phyloP scores from a whole-genome alignment of 2,797 vertebrate genomes.

The Peromyscus nudipes region DNA sequence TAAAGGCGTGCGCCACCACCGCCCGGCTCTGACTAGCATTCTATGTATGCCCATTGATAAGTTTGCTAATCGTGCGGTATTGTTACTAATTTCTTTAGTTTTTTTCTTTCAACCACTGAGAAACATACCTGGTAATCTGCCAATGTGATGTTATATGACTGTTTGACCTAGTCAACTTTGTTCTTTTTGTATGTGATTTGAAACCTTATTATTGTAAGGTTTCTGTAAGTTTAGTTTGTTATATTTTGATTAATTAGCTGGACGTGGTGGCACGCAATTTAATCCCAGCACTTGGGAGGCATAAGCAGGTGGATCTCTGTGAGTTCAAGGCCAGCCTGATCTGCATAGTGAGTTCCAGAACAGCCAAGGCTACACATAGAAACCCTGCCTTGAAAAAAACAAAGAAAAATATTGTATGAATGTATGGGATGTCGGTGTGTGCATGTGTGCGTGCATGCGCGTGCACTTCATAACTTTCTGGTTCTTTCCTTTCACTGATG shows the following conservation, averaged over 20 bases:
- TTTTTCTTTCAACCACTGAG: slow-evolving; percentile 39
- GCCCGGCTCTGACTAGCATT: neutral
- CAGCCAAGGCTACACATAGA: neutral
- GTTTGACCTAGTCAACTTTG: neutral
- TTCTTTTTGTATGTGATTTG: neutral
- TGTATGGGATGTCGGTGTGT: neutral
- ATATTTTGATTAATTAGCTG: slow-evolving; percentile 23
- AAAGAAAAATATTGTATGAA: neutral
- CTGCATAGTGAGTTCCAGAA: neutral
- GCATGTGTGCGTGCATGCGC: rapidly evolving
- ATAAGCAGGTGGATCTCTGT: neutral
- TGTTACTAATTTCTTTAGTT: neutral
- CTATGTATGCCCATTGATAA: neutral
- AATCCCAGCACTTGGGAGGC: neutral
- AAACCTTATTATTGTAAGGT: slow-evolving; percentile 11
- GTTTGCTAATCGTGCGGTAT: neutral
- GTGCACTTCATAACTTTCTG: neutral
- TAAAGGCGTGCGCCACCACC: too few species aligned
- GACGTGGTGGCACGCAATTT: neutral
- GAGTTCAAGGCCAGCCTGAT: neutral
- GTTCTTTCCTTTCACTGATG: neutral
- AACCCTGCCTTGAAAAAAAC: neutral
- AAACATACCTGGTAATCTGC: neutral
- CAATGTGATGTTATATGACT: neutral
- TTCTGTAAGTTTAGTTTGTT: neutral